Evolutionary conservation across 1,140 invertebrate genomes (phyloP).

Genomic region (Bombus difficillimus): DNA sequence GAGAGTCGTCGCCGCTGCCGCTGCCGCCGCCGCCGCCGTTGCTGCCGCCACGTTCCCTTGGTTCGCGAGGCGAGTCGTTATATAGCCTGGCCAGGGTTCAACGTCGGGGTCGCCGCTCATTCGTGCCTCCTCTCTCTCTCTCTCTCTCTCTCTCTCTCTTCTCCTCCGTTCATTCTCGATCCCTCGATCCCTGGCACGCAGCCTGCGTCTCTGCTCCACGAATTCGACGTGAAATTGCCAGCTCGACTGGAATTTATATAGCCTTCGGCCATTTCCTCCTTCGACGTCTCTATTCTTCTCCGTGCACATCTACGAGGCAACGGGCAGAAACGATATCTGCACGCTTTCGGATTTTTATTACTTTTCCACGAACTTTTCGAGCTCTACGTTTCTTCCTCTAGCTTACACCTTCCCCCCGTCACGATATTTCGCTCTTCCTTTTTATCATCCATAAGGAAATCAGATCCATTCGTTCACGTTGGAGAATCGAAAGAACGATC

Average conservation of each 20-base stretch:
- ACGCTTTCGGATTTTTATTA: no score
- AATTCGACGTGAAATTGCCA: slow-evolving; percentile 27
- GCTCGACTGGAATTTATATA: not conserved
- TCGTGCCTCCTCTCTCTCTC: slow-evolving; percentile 13
- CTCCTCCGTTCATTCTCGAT: not conserved
- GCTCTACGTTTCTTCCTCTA: no score
- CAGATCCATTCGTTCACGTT: not conserved
- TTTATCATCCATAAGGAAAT: no score
- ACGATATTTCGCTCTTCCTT: no score
- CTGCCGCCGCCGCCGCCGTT: not conserved
- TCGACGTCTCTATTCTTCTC: not conserved
- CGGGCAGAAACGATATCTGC: not conserved
- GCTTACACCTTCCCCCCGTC: no score
- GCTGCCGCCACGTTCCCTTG: not conserved
- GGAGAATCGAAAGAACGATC: not conserved
- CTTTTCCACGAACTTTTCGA: no score
- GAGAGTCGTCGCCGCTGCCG: not conserved
- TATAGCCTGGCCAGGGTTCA: slow-evolving; percentile 39
- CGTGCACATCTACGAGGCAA: not conserved
- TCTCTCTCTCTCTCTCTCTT: slow-evolving; percentile 9
- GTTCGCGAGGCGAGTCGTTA: slow-evolving; percentile 23
- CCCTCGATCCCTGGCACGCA: not conserved
- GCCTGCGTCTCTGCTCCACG: not conserved
- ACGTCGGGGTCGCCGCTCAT: slow-evolving; percentile 36
- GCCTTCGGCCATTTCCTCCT: not conserved